A percentile compares a stretch with the other conserved stretches of the same genome.
Conservation (phyloP, 2,797 vertebrate genomes). For the Anniella stebbinsi region DNA sequence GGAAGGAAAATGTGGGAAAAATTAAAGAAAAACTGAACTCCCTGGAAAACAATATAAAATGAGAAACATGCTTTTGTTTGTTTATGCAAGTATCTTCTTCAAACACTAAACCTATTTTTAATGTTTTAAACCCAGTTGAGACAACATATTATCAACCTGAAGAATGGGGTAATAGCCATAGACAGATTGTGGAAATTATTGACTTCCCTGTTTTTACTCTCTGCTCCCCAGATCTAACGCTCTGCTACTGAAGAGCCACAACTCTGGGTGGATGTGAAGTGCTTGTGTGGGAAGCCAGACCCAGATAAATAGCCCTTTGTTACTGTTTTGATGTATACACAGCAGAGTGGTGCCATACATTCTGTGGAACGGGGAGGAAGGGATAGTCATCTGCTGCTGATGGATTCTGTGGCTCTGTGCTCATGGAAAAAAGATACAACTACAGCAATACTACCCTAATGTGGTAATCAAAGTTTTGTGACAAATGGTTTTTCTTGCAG, state of each 20-base stretch:
- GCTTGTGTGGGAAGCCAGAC: not conserved
- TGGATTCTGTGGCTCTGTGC: not conserved
- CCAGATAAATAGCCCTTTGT: not conserved
- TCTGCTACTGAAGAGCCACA: not conserved
- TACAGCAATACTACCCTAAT: not conserved
- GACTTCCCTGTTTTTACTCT: not conserved
- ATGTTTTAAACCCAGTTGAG: not conserved
- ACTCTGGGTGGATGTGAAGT: not conserved
- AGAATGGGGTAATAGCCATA: not conserved
- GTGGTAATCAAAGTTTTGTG: not conserved
- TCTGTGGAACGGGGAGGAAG: no score
- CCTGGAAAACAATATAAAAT: slow-evolving; percentile 38
- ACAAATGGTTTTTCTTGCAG: not conserved
- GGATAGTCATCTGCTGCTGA: not conserved
- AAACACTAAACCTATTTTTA: slow-evolving; percentile 6
- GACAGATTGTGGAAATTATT: not conserved
- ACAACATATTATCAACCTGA: not conserved
- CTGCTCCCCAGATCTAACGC: not conserved
- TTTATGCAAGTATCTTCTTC: slow-evolving; percentile 14
- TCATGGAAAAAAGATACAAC: not conserved
- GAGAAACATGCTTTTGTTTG: slow-evolving; percentile 24
- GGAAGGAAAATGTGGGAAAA: slow-evolving; percentile 29
- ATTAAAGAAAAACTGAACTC: slow-evolving; percentile 23
- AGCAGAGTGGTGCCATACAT: not conserved
- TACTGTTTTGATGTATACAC: not conserved